Base-by-base conservation (phyloP, 2,888 invertebrate species). In the Artemia sinica region DNA sequence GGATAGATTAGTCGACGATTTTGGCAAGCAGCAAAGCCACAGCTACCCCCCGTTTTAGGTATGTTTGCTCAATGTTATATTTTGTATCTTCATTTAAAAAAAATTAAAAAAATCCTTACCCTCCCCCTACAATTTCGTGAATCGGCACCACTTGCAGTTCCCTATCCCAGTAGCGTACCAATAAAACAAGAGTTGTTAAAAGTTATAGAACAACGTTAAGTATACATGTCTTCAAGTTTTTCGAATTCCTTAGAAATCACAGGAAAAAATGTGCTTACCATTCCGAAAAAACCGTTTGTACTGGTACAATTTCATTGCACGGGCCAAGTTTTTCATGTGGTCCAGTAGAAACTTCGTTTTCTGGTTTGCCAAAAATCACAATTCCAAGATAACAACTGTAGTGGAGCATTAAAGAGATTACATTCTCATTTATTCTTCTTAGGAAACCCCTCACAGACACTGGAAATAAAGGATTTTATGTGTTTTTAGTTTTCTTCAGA, bases 301-400 rank as follows among this genome's bases (percentile, higher is more conserved):
- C 79, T 0, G 82, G 79, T 8, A 81, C 78, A 65, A 79, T 78
- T 73, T 84, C 81, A 72, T 85, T 78, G 77, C 89, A 89, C 0
- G 86, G 83, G 6, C 89, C 89, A 28, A 87, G 82, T 0, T 84
- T 84, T 77, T 90, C 86, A 75, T 88, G 88, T 8, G 87, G 78
- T 0, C 89, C 89, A 4, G 82, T 80, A 0, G 87, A 83, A 71
- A 84, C 78, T 75, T 87, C 85, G 65, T 81, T 78, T 75, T 85
- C 84, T 0, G 89, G 87, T 74, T 85, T 79, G 69, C 83, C 83
- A 74, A 84, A 83, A n/a, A 85, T 49, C 63, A 74, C 74, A 69
- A 87, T 82, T 58, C 78, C 75, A 76, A 84, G 79, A 77, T 86
- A 88, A 49, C 81, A 78, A 0, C 80, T 72, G 75, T 85, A 89